These are phyloP conservation scores for Dusona sp. DNA, from an alignment of 2,888 invertebrate species.

Conservation along the genomic window DNA sequence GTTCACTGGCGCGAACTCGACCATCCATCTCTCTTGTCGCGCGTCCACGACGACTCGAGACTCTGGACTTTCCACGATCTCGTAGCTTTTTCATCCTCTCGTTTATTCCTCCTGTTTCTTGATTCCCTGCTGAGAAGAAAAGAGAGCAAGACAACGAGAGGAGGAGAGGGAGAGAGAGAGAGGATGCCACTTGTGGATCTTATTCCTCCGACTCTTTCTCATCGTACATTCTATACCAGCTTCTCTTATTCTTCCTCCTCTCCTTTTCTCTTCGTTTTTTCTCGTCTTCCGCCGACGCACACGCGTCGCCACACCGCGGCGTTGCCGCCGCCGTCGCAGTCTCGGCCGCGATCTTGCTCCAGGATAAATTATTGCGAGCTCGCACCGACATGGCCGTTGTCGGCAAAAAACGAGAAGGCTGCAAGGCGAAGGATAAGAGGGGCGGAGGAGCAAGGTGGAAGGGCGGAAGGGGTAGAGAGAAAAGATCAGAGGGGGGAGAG, in stretches of 20 bases:
- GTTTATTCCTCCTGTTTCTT: slow-evolving; percentile 45
- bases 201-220: slow-evolving; percentile 61
- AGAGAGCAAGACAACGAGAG: slow-evolving; percentile 9
- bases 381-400: slow-evolving; percentile 72
- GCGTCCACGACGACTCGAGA: slow-evolving; percentile 31
- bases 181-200: slow-evolving; percentile 24
- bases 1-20: slow-evolving; percentile 65
- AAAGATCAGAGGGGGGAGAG: slow-evolving; percentile 34
- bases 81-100: slow-evolving; percentile 52
- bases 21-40: slow-evolving; percentile 71
- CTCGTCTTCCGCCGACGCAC: slow-evolving; percentile 72
- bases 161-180: slow-evolving; percentile 5
- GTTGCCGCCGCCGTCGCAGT: slow-evolving; percentile 65
- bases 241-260: slow-evolving; percentile 47
- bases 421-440: slow-evolving; percentile 19
- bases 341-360: slow-evolving; percentile 62
- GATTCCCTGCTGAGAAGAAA: slow-evolving; percentile 10
- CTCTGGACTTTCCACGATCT: slow-evolving; percentile 66
- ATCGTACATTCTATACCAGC: slow-evolving; percentile 44
- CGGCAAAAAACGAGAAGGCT: slow-evolving; percentile 62
- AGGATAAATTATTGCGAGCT: slow-evolving; percentile 68
- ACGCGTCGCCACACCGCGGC: slow-evolving; percentile 68
- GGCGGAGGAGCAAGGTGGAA: slow-evolving; percentile 40
- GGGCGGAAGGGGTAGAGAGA: slow-evolving; percentile 11
- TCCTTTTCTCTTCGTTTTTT: slow-evolving; percentile 20